Conservation (phyloP, 2,888 invertebrate species). For the Drosophila hamatofila region DNA sequence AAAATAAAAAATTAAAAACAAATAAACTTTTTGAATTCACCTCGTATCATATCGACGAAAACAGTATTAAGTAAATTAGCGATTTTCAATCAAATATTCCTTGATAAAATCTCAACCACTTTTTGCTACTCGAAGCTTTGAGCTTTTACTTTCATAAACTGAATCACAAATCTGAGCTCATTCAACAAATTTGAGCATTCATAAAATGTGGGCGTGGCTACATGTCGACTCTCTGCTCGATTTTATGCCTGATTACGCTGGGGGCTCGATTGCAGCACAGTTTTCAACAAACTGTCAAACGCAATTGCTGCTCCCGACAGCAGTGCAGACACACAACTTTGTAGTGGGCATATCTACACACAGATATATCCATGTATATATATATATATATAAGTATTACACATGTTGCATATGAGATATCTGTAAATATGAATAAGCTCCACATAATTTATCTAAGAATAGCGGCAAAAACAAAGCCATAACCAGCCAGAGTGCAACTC, state of each 20-base stretch:
- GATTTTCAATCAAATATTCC: neutral
- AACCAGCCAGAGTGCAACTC: slow-evolving; percentile 23
- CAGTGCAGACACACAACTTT: neutral
- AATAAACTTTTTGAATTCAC: too few species aligned
- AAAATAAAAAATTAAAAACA: too few species aligned
- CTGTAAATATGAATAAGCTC: slow-evolving; percentile 17
- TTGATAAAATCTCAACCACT: neutral
- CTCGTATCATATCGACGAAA: too few species aligned
- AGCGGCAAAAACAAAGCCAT: slow-evolving; percentile 32
- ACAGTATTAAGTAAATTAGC: neutral
- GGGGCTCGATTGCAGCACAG: slow-evolving; percentile 9
- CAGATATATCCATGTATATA: neutral
- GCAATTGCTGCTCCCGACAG: neutral
- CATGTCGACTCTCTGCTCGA: neutral
- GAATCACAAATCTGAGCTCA: neutral
- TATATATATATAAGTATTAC: slow-evolving; percentile 5
- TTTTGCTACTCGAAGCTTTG: neutral
- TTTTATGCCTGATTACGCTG: neutral
- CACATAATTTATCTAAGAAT: slow-evolving; percentile 48
- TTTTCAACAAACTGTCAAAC: slow-evolving; percentile 5
- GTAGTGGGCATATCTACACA: too few species aligned
- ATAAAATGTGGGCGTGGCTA: slow-evolving; percentile 5
- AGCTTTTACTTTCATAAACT: neutral
- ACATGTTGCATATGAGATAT: slow-evolving; percentile 1
- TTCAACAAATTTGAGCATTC: neutral